Evolutionary conservation across 2,113 vertebrate genomes (phyloP).

Genomic region (Calypte anna): DNA sequence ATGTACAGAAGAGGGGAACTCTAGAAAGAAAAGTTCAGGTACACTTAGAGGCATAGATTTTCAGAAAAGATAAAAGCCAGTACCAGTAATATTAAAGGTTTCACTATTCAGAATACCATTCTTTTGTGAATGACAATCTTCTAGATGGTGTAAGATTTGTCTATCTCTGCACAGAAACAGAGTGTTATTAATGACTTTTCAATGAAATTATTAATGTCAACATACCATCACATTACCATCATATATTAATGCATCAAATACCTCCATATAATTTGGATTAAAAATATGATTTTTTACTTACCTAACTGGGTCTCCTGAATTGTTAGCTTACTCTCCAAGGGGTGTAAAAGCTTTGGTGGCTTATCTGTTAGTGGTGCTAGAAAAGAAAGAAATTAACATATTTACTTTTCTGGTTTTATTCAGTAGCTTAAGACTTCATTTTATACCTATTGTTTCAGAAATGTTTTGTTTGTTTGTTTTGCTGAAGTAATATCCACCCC

Average conservation of each 20-base stretch:
- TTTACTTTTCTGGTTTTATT: conserved; percentile 29
- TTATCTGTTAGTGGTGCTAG: conserved; percentile 97
- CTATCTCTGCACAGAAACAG: background rate
- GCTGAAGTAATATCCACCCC: background rate
- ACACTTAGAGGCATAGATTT: background rate
- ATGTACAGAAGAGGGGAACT: background rate
- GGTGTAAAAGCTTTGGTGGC: conserved; percentile 94
- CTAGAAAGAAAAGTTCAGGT: background rate
- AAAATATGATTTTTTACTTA: conserved; percentile 75
- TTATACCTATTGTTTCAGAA: background rate
- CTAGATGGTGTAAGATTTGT: background rate
- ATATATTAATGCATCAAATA: background rate
- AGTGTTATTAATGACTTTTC: background rate
- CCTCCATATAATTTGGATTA: background rate
- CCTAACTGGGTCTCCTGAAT: conserved; percentile 91
- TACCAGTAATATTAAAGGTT: background rate
- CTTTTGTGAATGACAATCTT: background rate
- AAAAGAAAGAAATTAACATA: conserved; percentile 72
- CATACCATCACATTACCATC: background rate
- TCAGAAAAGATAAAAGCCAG: background rate
- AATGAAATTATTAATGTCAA: background rate
- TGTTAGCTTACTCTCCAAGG: conserved; percentile 90
- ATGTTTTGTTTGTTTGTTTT: background rate
- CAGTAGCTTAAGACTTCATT: background rate
- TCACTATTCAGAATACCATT: background rate